Percentiles rank a stretch among this genome's conserved stretches.
These are phyloP conservation scores for Andinoacara biseriatus DNA, from an alignment of 2,113 vertebrate genomes.

Conservation along the genomic window DNA sequence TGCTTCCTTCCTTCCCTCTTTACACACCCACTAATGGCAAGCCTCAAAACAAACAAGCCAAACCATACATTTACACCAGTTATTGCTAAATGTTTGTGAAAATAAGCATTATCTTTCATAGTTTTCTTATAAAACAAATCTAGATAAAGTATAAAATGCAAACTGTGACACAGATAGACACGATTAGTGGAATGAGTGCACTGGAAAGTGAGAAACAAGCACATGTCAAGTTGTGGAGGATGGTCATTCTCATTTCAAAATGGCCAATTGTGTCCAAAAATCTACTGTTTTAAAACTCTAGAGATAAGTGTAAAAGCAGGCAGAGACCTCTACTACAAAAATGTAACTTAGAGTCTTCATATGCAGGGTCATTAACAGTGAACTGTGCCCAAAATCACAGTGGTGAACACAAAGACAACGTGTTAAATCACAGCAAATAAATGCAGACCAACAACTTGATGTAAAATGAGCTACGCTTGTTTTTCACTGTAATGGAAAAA, in stretches of 20 bases:
- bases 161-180: not conserved
- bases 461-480: not conserved
- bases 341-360: constrained; percentile 37
- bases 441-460: not conserved
- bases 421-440: constrained; percentile 36
- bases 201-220: constrained; percentile 16
- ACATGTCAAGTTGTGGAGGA: constrained; percentile 7
- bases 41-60: constrained; percentile 49
- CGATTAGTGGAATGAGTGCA: not conserved
- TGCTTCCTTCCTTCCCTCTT: constrained; percentile 51
- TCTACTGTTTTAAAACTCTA: constrained; percentile 18
- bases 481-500: not conserved
- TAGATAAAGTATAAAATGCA: not conserved
- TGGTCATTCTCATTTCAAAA: constrained; percentile 42
- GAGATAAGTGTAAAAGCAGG: constrained; percentile 47
- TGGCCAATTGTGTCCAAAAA: constrained; percentile 51
- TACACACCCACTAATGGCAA: constrained; percentile 57
- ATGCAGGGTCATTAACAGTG: constrained; percentile 40
- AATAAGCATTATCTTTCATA: not conserved
- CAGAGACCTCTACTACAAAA: constrained; percentile 30
- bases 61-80: constrained; percentile 37
- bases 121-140: not conserved
- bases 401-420: constrained; percentile 8
- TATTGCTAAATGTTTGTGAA: not conserved
- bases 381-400: constrained; percentile 28